phyloP scores from a whole-genome alignment of 2,113 vertebrate species.

The Cervus canadensis region DNA sequence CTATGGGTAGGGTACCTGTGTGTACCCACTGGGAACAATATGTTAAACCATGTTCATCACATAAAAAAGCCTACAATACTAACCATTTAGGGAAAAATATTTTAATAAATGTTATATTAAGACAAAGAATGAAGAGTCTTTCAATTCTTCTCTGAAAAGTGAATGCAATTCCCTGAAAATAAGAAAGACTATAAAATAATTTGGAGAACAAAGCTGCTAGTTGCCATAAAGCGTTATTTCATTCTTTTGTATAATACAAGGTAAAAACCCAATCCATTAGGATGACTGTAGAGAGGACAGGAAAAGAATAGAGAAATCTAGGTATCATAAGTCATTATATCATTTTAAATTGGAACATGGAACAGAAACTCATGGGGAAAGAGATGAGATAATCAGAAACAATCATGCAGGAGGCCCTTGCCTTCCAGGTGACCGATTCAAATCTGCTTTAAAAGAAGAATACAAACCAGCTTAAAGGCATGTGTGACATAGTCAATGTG shows the following conservation, averaged over 20 bases:
- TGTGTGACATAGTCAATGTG: background rate
- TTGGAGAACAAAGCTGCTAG: background rate
- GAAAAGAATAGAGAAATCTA: background rate
- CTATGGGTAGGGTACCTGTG: background rate
- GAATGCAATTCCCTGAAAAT: slow-evolving; percentile 43
- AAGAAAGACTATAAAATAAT: slow-evolving; percentile 54
- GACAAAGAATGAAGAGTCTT: background rate
- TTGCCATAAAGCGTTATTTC: background rate
- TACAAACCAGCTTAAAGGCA: background rate
- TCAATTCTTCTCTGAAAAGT: background rate
- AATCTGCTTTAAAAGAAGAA: background rate
- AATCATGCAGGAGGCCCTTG: background rate
- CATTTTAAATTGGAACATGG: slow-evolving; percentile 21
- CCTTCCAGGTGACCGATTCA: background rate
- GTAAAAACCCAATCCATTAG: slow-evolving; percentile 18
- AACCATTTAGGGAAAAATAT: background rate
- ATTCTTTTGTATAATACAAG: slow-evolving; percentile 18
- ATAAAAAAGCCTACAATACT: background rate
- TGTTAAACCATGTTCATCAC: background rate
- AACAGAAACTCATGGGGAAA: background rate
- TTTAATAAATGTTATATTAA: slow-evolving; percentile 11
- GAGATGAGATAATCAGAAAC: slow-evolving; percentile 3
- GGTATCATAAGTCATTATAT: background rate
- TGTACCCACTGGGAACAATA: background rate
- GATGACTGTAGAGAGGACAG: background rate